These are phyloP conservation scores for Vanessa atalanta DNA, from an alignment of 1,140 invertebrate species.

Conservation along the genomic window DNA sequence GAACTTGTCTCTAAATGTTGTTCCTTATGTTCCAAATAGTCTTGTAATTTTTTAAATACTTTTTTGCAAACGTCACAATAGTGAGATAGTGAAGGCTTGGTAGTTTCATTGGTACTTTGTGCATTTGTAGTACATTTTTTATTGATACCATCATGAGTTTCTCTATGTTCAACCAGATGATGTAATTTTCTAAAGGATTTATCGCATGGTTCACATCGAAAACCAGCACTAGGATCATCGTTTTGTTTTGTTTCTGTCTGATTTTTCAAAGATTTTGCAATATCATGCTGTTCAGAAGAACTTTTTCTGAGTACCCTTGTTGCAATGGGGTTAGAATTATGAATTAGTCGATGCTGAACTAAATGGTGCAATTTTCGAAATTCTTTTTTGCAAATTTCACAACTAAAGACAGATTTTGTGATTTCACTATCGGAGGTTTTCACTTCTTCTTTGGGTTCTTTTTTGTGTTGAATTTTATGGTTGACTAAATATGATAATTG, in stretches of 20 bases:
- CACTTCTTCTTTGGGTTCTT: conserved; percentile 38
- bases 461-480: conserved; percentile 70
- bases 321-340: conserved; percentile 54
- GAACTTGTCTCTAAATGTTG: conserved; percentile 74
- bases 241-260: conserved; percentile 41
- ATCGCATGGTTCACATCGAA: conserved; percentile 79
- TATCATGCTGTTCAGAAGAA: conserved; percentile 62
- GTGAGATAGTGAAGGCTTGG: conserved; percentile 46
- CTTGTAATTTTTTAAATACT: conserved; percentile 75
- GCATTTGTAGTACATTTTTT: conserved; percentile 50
- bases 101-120: conserved; percentile 22
- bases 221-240: conserved; percentile 73
- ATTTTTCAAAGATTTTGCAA: conserved; percentile 46
- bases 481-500: conserved; percentile 75
- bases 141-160: conserved; percentile 73
- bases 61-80: conserved; percentile 77
- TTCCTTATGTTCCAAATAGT: conserved; percentile 77
- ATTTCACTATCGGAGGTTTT: conserved; percentile 52
- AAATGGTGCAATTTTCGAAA: conserved; percentile 78
- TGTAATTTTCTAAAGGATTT: conserved; percentile 79
- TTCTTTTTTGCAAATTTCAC: conserved; percentile 77
- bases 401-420: conserved; percentile 66
- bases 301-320: conserved; percentile 55
- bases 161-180: conserved; percentile 78
- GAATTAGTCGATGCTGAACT: conserved; percentile 74